Evolutionary conservation across 2,888 invertebrate species (phyloP), one percentile per base, ranked within the genome.

Genomic region (Malthinus flaveolus): DNA sequence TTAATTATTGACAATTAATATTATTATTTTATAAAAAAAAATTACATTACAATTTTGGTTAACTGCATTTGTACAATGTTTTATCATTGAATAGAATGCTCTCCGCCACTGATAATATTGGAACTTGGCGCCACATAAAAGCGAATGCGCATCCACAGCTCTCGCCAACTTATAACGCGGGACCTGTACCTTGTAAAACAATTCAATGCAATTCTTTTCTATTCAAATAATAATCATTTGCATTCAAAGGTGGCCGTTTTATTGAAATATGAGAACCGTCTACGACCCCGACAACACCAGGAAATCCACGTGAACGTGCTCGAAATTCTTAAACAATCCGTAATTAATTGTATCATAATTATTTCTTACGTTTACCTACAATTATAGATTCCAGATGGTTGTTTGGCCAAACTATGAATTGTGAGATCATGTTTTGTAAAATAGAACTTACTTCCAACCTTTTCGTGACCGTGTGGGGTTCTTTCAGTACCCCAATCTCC

Each of bases 211-310:
- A 59, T 12, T 44, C 7, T 31, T 59, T 51, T 32, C 44, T 42
- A 42, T 51, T 51, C 2, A 23, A 23, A 32, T 36, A 42, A 42
- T 42, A 51, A n/a, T 39, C 42, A 23, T 59, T 51, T 11, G 49
- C 34, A 62, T 62, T 57, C 9, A 35, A 33, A 10, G 34, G 48
- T 13, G 59, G 54, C 37, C 51, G 53, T 12, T 59, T 54, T 2
- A 58, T 62, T 37, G 54, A 49, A 36, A 59, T 48, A 10, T 62
- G 55, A 7, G 46, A 49, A 32, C 52, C 59, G 59, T 59, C 61
- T 4, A 58, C 55, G 8, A 35, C 54, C 3, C 61, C 55, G 5
- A 56, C 49, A 31, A 56, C 52, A 23, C 49, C 35, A 36, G 52
- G 56, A 59, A 59, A 56, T 5, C 51, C 42, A 12, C 32, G 32